Base-by-base conservation (phyloP, 2,113 vertebrate genomes). In the Alosa alosa region DNA sequence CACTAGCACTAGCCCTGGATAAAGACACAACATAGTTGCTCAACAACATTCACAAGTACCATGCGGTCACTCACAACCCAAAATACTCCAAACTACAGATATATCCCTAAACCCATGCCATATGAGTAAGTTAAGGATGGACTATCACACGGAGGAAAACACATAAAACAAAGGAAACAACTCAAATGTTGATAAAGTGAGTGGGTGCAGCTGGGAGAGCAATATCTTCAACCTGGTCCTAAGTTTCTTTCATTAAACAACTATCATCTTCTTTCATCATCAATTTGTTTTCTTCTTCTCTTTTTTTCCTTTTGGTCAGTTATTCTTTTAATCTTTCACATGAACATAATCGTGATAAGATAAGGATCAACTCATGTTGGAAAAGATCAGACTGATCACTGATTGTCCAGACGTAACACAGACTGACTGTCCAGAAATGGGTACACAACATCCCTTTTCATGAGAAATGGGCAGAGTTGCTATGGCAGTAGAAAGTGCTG, bases 291-390 rank as follows among this genome's bases (percentile, higher is more conserved):
- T 83, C 89, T 89, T 52, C 88, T 87, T 81, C 78, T 90, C 85
- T 87, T 87, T 88, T 87, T 95, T 95, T 87, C 85, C 86, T 87
- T 89, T 95, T 95, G 95, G 95, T 96, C 95, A 92, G 93, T 91
- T 86, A 87, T 81, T 84, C 86, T 90, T 89, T 13, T 88, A 88
- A 93, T 84, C 87, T 88, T 89, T 87, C 60, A 68, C n/a, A 9
- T 25, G 60, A 6, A 68, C 44, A 89, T 86, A 86, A 84, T 60
- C 41, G 81, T 75, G 88, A 90, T 93, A 90, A 87, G 36, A 60
- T 82, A 88, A 83, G 83, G 68, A 84, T 50, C 55, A 41, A 81
- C 41, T 60, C 46, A 85, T 81, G 44, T 8, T 81, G 44, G 17
- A 86, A 83, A 25, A 85, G 88, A 81, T 39, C n/a, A 83, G 83